Base-by-base conservation (phyloP, 2,888 invertebrate genomes). In the Macroteleia sp. region DNA sequence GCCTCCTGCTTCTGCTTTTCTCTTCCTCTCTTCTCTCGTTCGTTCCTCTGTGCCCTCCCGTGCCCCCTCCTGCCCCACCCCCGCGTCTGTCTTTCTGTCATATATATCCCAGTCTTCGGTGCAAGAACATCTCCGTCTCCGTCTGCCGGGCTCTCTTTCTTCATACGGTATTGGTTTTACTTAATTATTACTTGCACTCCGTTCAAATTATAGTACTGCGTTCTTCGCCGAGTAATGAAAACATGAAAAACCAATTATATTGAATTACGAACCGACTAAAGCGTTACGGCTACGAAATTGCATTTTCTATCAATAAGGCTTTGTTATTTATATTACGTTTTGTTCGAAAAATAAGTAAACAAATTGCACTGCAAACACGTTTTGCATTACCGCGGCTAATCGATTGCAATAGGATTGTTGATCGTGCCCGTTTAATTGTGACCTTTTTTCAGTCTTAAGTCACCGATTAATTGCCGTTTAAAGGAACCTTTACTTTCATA, bases 211-310 rank as follows among this genome's bases (percentile, higher is more conserved):
- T 66, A 73, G 74, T 52, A 69, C 69, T 66, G 59, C 57, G 74
- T 62, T 57, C 64, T 17, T 69, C 64, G 52, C 17, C 46, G 52
- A 44, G 62, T 70, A 74, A 74, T 74, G 66, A 75, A 78, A 74
- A 78, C 78, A 77, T 77, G 71, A 77, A 77, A 77, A 77, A 71
- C 77, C 71, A 77, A 77, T 77, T 77, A 71, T 64, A 64, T 70
- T 76, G 64, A 76, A 70, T 76, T 76, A 70, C 69, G 76, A 76
- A 70, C 62, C 76, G 57, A 54, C 70, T 76, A 56, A 64, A 76
- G 64, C 70, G 64, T 70, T 64, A 59, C 50, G 44, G 62, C 70
- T 12, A 22, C 36, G 57, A 64, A 76, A 76, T 70, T 70, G 57
- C 76, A 8, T 76, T 76, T 64, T 34, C 57, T 59, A 76, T 76